These are phyloP conservation scores for Petrolisthes cinctipes DNA, from an alignment of 2,888 invertebrate genomes.

Conservation along the genomic window DNA sequence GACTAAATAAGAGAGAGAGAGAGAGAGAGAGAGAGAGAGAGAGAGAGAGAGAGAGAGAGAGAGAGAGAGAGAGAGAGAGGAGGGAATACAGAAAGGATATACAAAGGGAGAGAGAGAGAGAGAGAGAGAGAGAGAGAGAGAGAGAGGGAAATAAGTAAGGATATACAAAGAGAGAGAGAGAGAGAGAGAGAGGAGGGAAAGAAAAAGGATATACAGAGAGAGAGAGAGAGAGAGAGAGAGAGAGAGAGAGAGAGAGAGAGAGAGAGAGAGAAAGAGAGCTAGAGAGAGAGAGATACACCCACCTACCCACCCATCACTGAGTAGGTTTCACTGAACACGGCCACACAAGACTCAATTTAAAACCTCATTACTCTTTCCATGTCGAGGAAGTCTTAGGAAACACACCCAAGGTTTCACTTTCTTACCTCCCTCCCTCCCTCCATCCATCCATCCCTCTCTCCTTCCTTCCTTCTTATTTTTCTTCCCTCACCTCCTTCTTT, in stretches of 20 bases:
- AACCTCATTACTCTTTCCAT: constrained; percentile 56
- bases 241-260: constrained; percentile 10
- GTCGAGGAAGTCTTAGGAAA: constrained; percentile 48
- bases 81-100: background rate
- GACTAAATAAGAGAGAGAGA: constrained; percentile 21
- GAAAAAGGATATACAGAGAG: background rate
- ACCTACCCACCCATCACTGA: constrained; percentile 8
- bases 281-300: background rate
- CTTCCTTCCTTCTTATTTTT: background rate
- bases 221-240: background rate
- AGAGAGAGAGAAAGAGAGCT: constrained; percentile 13
- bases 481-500: background rate
- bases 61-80: background rate
- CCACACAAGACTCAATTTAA: constrained; percentile 58
- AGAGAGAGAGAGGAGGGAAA: background rate
- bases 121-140: background rate
- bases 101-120: background rate
- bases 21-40: constrained; percentile 16
- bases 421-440: background rate
- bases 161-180: background rate
- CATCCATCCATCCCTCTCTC: background rate
- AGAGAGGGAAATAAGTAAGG: too few relatives aligned
- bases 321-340: constrained; percentile 39
- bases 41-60: background rate
- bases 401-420: background rate